Evolutionary conservation across 2,888 invertebrate species (phyloP).

Genomic region (Luperina testacea): DNA sequence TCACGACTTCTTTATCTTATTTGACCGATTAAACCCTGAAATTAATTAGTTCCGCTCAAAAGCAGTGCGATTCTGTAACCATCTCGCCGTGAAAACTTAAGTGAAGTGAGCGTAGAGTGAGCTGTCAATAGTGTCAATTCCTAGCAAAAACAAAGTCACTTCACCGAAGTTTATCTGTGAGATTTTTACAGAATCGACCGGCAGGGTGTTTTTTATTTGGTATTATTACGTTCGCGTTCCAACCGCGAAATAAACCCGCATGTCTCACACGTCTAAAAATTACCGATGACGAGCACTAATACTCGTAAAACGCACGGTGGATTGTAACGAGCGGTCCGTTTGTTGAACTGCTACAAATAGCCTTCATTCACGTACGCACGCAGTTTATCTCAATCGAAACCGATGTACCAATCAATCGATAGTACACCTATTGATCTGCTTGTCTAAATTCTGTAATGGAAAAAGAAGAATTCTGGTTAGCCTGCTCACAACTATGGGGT

Average conservation of each 20-base stretch:
- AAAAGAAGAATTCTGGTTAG: too few relatives aligned
- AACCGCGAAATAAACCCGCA: too few relatives aligned
- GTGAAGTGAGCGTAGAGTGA: too few relatives aligned
- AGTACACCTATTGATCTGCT: not conserved
- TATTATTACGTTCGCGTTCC: too few relatives aligned
- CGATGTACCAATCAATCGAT: constrained; percentile 12
- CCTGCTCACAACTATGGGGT: too few relatives aligned
- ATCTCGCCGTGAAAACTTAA: too few relatives aligned
- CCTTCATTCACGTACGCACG: constrained; percentile 17
- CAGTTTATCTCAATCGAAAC: constrained; percentile 26
- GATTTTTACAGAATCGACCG: too few relatives aligned
- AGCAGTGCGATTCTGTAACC: too few relatives aligned
- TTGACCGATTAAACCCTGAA: not conserved
- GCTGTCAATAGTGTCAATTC: too few relatives aligned
- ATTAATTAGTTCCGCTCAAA: not conserved
- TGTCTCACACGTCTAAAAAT: constrained; percentile 7
- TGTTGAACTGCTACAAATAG: constrained; percentile 44
- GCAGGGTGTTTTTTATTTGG: too few relatives aligned
- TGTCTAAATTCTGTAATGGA: not conserved
- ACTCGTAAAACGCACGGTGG: not conserved
- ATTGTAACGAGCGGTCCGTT: constrained; percentile 29
- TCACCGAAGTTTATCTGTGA: too few relatives aligned
- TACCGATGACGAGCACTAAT: constrained; percentile 19
- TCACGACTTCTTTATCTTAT: not conserved
- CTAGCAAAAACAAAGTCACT: too few relatives aligned